A percentile compares a stretch with the other conserved stretches of the same genome.
Evolutionary conservation across 2,888 invertebrate species (phyloP).

Genomic region (Nycteola revayana): DNA sequence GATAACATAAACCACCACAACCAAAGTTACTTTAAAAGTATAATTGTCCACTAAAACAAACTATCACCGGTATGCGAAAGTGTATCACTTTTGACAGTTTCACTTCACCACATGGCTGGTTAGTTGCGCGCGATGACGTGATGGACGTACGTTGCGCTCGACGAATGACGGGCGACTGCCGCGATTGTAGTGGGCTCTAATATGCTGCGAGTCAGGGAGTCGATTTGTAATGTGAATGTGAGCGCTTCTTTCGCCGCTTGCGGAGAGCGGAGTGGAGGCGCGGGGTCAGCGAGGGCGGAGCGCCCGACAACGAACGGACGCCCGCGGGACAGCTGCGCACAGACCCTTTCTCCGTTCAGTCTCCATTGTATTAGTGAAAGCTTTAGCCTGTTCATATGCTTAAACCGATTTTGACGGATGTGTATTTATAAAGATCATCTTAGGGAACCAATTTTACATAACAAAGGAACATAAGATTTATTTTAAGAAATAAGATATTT

Average conservation of each 20-base stretch:
- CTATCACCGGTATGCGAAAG: conserved; percentile 64
- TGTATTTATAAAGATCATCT: conserved; percentile 12
- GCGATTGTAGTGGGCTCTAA: conserved; percentile 33
- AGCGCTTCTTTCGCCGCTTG: conserved; percentile 41
- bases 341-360: conserved; percentile 70
- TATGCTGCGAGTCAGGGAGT: conserved; percentile 36
- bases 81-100: conserved; percentile 79
- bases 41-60: conserved; percentile 56
- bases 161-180: conserved; percentile 71
- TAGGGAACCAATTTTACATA: conserved; percentile 9
- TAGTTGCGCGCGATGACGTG: conserved; percentile 52
- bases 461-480: no score
- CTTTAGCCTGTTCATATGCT: conserved; percentile 42
- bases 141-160: conserved; percentile 61
- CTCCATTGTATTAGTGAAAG: conserved; percentile 67
- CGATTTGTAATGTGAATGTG: conserved; percentile 43
- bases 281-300: conserved; percentile 70
- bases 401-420: conserved; percentile 28
- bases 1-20: conserved; percentile 67
- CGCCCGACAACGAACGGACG: conserved; percentile 56
- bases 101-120: conserved; percentile 79
- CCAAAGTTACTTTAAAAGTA: conserved; percentile 43
- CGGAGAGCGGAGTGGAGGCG: conserved; percentile 48
- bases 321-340: conserved; percentile 77
- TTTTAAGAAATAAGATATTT: no score